These are phyloP conservation scores for Pteronura brasiliensis DNA, from an alignment of 2,113 vertebrate genomes.

Conservation along the genomic window DNA sequence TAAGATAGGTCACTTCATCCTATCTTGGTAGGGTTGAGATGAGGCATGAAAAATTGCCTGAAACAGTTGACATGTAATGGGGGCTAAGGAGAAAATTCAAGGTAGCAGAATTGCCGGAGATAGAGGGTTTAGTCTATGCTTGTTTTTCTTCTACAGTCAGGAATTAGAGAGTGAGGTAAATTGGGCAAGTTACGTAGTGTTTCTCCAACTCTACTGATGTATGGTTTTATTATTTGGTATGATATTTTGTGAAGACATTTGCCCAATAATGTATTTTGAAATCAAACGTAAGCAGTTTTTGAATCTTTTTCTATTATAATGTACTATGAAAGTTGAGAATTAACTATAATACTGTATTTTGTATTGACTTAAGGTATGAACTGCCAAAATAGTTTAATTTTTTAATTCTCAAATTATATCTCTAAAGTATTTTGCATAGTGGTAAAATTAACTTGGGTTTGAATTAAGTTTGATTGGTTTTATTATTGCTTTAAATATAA, in stretches of 20 bases:
- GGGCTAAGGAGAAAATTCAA: neutral
- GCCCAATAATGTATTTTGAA: neutral
- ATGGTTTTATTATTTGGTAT: neutral
- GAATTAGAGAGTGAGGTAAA: neutral
- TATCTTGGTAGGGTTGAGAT: neutral
- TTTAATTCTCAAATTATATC: conserved; percentile 19
- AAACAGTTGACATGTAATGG: neutral
- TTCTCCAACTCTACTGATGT: neutral
- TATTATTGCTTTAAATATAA: conserved; percentile 23
- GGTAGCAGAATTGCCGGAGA: neutral
- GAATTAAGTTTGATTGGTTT: neutral
- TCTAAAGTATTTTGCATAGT: neutral
- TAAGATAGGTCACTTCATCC: neutral
- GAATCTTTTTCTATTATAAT: neutral
- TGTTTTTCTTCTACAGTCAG: neutral
- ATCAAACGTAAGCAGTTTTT: neutral
- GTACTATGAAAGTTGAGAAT: neutral
- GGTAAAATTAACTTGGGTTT: neutral
- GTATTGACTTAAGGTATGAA: neutral
- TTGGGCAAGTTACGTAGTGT: neutral
- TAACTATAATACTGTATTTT: neutral
- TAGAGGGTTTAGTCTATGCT: neutral
- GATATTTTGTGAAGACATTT: neutral
- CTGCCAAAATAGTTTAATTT: neutral
- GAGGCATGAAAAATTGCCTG: neutral